Evolutionary conservation across 2,113 vertebrate species (phyloP).

Genomic region (Gyps fulvus): DNA sequence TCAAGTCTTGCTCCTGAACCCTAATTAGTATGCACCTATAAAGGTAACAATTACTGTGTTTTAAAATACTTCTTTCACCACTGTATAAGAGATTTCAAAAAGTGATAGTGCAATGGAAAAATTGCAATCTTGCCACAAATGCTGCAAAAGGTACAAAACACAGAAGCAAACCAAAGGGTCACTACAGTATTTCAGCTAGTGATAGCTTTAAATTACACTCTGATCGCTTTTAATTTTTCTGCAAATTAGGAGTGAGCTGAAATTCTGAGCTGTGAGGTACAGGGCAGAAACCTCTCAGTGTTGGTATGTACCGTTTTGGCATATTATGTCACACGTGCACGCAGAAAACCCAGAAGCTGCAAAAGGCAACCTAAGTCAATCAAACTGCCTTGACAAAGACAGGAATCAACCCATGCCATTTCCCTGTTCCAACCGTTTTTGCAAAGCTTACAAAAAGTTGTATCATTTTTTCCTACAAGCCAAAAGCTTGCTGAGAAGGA

Average conservation of each 20-base stretch:
- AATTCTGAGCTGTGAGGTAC: not conserved
- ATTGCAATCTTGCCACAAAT: not conserved
- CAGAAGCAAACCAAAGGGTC: not conserved
- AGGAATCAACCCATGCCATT: fast-evolving
- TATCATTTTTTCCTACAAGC: not conserved
- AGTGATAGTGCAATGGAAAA: not conserved
- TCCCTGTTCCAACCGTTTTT: not conserved
- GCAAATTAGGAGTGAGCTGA: not conserved
- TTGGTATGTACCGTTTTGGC: not conserved
- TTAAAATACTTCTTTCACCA: not conserved
- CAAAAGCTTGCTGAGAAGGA: not conserved
- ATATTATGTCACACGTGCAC: not conserved
- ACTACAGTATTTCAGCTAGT: not conserved
- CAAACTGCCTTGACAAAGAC: not conserved
- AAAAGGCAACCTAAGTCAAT: not conserved
- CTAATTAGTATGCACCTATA: not conserved
- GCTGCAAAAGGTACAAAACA: not conserved
- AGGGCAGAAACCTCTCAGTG: not conserved
- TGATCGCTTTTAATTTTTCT: not conserved
- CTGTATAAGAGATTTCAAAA: not conserved
- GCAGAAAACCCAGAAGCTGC: not conserved
- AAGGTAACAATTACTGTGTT: not conserved
- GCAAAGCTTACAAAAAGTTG: not conserved
- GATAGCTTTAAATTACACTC: not conserved
- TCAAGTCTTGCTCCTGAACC: not conserved